Conservation (phyloP, 2,888 invertebrate genomes). For the Drosophila lutescens region DNA sequence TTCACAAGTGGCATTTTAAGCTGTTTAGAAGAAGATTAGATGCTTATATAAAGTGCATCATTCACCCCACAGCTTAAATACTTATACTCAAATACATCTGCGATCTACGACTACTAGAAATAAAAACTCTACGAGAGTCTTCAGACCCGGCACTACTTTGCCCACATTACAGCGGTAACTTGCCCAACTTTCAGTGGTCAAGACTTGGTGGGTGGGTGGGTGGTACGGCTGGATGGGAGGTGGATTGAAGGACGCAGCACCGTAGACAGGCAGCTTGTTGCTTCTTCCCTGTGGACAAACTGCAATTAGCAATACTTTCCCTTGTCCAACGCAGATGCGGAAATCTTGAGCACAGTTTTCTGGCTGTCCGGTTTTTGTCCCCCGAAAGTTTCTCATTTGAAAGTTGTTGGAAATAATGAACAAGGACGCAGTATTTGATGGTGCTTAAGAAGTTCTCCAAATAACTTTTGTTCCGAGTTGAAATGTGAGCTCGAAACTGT, state of each 20-base stretch:
- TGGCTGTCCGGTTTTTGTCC: constrained; percentile 15
- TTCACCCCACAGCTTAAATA: background rate
- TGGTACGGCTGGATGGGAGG: background rate
- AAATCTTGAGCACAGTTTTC: constrained; percentile 35
- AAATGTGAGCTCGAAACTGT: constrained; percentile 26
- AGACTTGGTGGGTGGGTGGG: background rate
- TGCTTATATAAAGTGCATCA: too few relatives aligned
- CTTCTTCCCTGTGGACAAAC: constrained; percentile 44
- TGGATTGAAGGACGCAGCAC: background rate
- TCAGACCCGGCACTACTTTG: constrained; percentile 37
- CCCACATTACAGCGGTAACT: constrained; percentile 57
- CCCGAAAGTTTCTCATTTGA: constrained; percentile 35
- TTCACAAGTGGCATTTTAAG: background rate
- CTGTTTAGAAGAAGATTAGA: too few relatives aligned
- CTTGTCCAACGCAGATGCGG: constrained; percentile 36
- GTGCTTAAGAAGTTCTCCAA: constrained; percentile 28
- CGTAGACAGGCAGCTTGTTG: constrained; percentile 50
- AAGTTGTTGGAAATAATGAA: constrained; percentile 35
- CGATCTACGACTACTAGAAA: background rate
- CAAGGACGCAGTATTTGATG: constrained; percentile 36
- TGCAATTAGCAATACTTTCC: constrained; percentile 60
- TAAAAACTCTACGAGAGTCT: constrained; percentile 18
- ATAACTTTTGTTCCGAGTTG: constrained; percentile 20
- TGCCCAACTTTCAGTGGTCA: constrained; percentile 53
- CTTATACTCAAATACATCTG: background rate